Conservation (phyloP, 1,140 invertebrate genomes). For the Pogonomyrmex barbatus region DNA sequence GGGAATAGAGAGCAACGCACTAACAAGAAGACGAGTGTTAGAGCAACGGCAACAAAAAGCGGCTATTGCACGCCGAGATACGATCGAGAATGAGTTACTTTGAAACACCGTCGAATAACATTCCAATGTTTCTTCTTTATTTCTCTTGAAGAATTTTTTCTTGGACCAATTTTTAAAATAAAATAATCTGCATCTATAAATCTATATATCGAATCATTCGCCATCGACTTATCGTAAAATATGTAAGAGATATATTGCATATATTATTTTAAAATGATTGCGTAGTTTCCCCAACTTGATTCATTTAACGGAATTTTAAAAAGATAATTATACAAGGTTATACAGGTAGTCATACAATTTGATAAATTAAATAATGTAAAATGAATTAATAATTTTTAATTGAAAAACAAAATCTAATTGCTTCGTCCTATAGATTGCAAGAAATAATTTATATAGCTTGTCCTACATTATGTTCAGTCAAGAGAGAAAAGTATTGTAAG, state of each 20-base stretch:
- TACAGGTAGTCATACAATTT: background rate
- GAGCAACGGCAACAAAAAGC: background rate
- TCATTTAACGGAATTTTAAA: background rate
- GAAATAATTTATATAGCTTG: background rate
- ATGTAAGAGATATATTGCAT: background rate
- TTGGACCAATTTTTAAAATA: background rate
- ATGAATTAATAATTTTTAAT: background rate
- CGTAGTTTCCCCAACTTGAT: background rate
- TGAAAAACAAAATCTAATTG: constrained; percentile 3
- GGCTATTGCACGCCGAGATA: background rate
- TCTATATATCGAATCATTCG: background rate
- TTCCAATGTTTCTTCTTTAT: background rate
- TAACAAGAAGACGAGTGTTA: constrained; percentile 22
- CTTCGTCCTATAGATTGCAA: background rate
- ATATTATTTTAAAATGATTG: background rate
- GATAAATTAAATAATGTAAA: constrained; percentile 20
- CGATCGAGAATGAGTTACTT: constrained; percentile 22
- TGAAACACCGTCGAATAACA: constrained; percentile 9
- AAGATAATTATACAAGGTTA: background rate
- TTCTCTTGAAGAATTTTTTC: background rate
- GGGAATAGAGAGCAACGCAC: background rate
- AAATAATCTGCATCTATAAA: background rate
- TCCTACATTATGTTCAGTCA: background rate
- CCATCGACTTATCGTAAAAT: background rate
- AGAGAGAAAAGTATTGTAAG: background rate